These are phyloP conservation scores for Platygyra sinensis DNA, from an alignment of 64 coral and sea anemone species.

Conservation along the genomic window DNA sequence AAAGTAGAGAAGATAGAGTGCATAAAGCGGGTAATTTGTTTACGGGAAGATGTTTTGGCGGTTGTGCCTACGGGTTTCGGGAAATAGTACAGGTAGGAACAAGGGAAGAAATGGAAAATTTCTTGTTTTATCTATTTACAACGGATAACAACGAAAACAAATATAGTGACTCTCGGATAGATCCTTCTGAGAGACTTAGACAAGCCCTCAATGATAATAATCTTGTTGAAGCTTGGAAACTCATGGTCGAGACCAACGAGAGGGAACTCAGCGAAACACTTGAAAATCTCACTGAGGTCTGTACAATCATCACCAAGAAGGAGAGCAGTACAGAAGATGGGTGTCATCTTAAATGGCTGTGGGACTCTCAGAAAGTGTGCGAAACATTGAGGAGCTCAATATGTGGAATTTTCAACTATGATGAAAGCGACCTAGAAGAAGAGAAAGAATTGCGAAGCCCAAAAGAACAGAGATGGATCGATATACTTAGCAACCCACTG, in stretches of 20 bases:
- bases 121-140: not conserved
- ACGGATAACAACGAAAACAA: not conserved
- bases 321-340: not conserved
- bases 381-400: not conserved
- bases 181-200: not conserved
- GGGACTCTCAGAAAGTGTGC: not conserved
- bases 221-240: not conserved
- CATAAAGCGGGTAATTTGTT: too few species aligned
- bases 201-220: not conserved
- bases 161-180: too few species aligned
- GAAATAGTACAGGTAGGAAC: too few species aligned
- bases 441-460: not conserved
- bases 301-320: not conserved
- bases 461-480: not conserved
- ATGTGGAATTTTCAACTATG: not conserved
- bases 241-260: not conserved
- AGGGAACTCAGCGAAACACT: not conserved
- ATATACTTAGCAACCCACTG: slow-evolving; percentile 3
- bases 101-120: too few species aligned
- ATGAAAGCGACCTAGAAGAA: not conserved
- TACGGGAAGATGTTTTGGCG: too few species aligned
- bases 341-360: not conserved
- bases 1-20: too few species aligned
- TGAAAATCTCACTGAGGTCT: not conserved
- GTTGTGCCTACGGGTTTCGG: too few species aligned